Evolutionary conservation across 2,888 invertebrate species (phyloP).

Genomic region (Nematopogon swammerdamellus): DNA sequence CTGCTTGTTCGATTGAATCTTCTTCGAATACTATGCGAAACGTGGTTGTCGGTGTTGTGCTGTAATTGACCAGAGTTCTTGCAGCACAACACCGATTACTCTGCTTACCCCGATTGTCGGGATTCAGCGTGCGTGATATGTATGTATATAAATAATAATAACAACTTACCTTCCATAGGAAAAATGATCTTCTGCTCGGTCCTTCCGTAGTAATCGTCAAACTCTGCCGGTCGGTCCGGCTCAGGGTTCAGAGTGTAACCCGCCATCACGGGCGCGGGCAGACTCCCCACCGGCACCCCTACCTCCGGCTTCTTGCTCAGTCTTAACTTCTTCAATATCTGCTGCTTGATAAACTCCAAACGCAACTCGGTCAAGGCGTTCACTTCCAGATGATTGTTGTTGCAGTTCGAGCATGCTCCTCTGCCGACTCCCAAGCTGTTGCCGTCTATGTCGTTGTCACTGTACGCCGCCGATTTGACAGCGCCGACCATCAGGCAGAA

Average conservation of each 20-base stretch:
- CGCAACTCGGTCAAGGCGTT: slow-evolving; percentile 65
- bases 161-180: slow-evolving; percentile 67
- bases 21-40: too few relatives aligned
- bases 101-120: too few relatives aligned
- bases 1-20: too few relatives aligned
- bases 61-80: too few relatives aligned
- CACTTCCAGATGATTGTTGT: slow-evolving; percentile 37
- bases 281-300: slow-evolving; percentile 56
- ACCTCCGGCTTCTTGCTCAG: slow-evolving; percentile 71
- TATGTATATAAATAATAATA: too few relatives aligned
- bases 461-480: slow-evolving; percentile 22
- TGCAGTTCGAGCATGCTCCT: slow-evolving; percentile 38
- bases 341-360: slow-evolving; percentile 80
- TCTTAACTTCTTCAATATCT: slow-evolving; percentile 77
- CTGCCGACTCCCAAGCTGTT: slow-evolving; percentile 18
- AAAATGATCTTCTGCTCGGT: slow-evolving; percentile 83
- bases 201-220: slow-evolving; percentile 79
- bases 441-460: slow-evolving; percentile 15
- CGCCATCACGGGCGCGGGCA: slow-evolving; percentile 75
- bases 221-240: slow-evolving; percentile 54
- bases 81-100: too few relatives aligned
- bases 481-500: slow-evolving; percentile 27
- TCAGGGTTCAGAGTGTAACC: slow-evolving; percentile 62
- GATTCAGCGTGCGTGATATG: too few relatives aligned
- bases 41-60: too few relatives aligned